Conservation (phyloP, 2,797 vertebrate species). For the Notoglanidium macrostoma region DNA sequence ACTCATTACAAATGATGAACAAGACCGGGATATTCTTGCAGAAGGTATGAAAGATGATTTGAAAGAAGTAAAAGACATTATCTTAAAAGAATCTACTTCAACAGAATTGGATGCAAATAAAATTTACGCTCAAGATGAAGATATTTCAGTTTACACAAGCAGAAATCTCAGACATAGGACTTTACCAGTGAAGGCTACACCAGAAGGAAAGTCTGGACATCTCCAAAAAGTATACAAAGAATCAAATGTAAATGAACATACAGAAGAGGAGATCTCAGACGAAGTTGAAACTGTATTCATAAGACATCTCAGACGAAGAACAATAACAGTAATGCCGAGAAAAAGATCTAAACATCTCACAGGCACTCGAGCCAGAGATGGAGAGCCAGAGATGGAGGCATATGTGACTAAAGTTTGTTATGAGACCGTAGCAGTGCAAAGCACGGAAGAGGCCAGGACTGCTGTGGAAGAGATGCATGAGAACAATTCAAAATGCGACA, state of each 20-base stretch:
- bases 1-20: not conserved
- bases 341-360: constrained; percentile 20
- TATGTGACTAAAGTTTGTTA: not conserved
- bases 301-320: constrained; percentile 36
- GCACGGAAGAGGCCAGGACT: not conserved
- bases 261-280: constrained; percentile 10
- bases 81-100: not conserved
- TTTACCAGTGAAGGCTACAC: not conserved
- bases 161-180: not conserved
- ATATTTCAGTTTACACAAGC: not conserved
- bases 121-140: not conserved
- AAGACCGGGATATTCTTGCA: not conserved
- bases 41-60: constrained; percentile 6
- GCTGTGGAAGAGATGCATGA: not conserved
- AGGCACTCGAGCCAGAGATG: not conserved
- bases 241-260: not conserved
- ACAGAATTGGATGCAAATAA: not conserved
- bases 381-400: not conserved
- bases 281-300: constrained; percentile 9
- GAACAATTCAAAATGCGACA: not conserved
- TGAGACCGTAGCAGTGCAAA: constrained; percentile 8
- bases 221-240: not conserved
- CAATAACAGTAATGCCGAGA: constrained; percentile 20
- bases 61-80: not conserved
- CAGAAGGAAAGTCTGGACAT: not conserved